A percentile compares a stretch with the other conserved stretches of the same genome.
phyloP scores from a whole-genome alignment of 2,797 vertebrate species.

The Adrianichthys oophorus region DNA sequence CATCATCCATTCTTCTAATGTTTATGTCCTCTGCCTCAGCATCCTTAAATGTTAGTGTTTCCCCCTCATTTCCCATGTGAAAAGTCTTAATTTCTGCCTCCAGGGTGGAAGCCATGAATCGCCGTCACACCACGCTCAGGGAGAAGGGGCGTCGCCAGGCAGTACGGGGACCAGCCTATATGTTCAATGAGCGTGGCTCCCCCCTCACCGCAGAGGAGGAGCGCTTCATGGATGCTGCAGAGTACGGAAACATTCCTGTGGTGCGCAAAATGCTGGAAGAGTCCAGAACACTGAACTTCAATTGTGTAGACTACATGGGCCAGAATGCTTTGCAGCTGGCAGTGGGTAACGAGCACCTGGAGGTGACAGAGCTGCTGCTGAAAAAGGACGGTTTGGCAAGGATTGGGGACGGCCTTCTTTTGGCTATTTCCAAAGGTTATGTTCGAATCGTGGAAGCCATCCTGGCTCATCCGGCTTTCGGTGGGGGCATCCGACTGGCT shows the following conservation, averaged over 20 bases:
- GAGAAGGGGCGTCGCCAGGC: conserved; percentile 97
- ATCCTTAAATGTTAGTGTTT: background rate
- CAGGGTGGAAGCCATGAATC: conserved; percentile 91
- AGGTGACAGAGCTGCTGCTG: conserved; percentile 93
- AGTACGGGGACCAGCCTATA: conserved; percentile 92
- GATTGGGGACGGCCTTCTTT: conserved; percentile 89
- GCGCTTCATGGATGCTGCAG: conserved; percentile 91
- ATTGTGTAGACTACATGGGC: conserved; percentile 97
- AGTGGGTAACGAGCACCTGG: conserved; percentile 93
- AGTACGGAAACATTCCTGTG: conserved; percentile 96
- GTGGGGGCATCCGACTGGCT: conserved; percentile 86
- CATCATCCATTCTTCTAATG: background rate
- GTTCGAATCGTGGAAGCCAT: conserved; percentile 96
- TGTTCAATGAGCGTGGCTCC: conserved; percentile 96
- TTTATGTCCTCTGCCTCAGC: background rate
- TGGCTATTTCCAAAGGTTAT: conserved; percentile 96
- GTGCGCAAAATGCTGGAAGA: conserved; percentile 98
- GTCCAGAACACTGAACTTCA: conserved; percentile 94
- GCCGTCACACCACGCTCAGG: conserved; percentile 90
- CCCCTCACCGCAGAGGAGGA: conserved; percentile 92
- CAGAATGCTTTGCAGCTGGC: conserved; percentile 94
- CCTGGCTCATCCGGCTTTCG: conserved; percentile 88
- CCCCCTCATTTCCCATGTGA: conserved; percentile 9
- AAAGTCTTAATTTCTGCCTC: conserved; percentile 9
- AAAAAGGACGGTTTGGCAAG: conserved; percentile 92